Base-by-base conservation (phyloP, 1,140 invertebrate genomes). In the Drosophila jambulina region DNA sequence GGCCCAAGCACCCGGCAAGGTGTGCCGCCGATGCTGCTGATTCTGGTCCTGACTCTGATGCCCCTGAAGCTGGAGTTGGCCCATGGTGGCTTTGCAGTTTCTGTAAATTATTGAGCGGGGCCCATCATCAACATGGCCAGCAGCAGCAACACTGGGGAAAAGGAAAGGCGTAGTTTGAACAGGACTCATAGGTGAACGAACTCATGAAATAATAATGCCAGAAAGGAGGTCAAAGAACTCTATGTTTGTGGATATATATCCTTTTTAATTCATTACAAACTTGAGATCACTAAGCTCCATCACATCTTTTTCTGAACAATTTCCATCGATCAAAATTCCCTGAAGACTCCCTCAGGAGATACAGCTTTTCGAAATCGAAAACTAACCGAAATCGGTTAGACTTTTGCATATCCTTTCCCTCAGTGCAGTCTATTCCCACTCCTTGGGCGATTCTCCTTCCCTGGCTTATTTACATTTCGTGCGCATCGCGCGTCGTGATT, bases 381-480 rank as follows among this genome's bases (percentile, higher is more conserved):
- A 34, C 34, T 34, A 34, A 34, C 3, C 4, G 4, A 27, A n/a
- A 27, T n/a, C 15, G 17, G 7, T 4, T 1, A 7, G 10, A 36
- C 25, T 29, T 49, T 10, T 1, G 0, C 13, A 0, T 8, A 10
- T 19, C 0, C 6, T 69, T 67, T 21, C 13, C 8, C 34, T 34
- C 60, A 62, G 63, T 53, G 59, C 42, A 13, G 0, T 45, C 12
- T 13, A 19, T 54, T 9, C 32, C 25, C 57, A 21, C 15, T 32
- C 2, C 19, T 53, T 7, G 0, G 27, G 8, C 23, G 3, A 19
- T 43, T 29, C 43, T 46, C 32, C 25, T 49, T 32, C 21, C 38
- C 42, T 69, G 57, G 74, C 84, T 88, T 90, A 90, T 90, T 90
- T 90, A 90, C 85, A 90, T 90, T 90, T 90, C 71, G 85, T 84